Evolutionary conservation across 1,140 invertebrate species (phyloP).

Genomic region (Drosophila teissieri): DNA sequence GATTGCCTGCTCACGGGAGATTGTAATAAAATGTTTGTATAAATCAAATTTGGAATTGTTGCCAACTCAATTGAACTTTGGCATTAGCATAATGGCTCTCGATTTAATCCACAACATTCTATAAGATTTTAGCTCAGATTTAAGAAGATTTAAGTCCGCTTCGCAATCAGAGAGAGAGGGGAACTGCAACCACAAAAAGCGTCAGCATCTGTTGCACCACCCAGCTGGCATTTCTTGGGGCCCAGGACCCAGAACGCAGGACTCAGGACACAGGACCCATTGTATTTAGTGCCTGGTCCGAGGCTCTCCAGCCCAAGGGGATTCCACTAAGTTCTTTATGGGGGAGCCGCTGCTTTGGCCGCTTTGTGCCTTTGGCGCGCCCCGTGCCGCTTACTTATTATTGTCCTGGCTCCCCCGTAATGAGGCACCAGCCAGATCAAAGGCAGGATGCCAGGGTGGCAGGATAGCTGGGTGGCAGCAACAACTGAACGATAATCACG

Average conservation of each 20-base stretch:
- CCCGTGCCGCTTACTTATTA: slow-evolving; percentile 56
- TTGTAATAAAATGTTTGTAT: slow-evolving; percentile 46
- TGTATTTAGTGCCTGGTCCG: slow-evolving; percentile 74
- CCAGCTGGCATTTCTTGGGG: slow-evolving; percentile 60
- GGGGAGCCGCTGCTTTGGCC: slow-evolving; percentile 41
- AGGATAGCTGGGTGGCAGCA: slow-evolving; percentile 39
- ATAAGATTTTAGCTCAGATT: neutral
- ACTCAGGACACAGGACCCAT: slow-evolving; percentile 25
- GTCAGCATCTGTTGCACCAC: slow-evolving; percentile 62
- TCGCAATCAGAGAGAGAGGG: neutral
- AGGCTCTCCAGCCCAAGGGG: slow-evolving; percentile 25
- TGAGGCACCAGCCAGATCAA: slow-evolving; percentile 64
- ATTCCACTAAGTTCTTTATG: slow-evolving; percentile 50
- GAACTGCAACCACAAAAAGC: slow-evolving; percentile 35
- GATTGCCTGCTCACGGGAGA: slow-evolving; percentile 25
- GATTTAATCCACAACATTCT: neutral
- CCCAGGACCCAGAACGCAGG: too few species aligned
- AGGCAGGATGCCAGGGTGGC: slow-evolving; percentile 46
- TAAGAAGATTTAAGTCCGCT: slow-evolving; percentile 50
- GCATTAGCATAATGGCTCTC: slow-evolving; percentile 27
- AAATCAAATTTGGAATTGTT: slow-evolving; percentile 44
- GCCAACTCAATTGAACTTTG: slow-evolving; percentile 44
- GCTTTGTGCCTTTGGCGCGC: slow-evolving; percentile 66
- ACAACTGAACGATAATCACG: slow-evolving; percentile 60
- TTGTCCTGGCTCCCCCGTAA: slow-evolving; percentile 54